phyloP scores from a whole-genome alignment of 64 coral and sea anemone species.

The Dendronephthya gigantea region DNA sequence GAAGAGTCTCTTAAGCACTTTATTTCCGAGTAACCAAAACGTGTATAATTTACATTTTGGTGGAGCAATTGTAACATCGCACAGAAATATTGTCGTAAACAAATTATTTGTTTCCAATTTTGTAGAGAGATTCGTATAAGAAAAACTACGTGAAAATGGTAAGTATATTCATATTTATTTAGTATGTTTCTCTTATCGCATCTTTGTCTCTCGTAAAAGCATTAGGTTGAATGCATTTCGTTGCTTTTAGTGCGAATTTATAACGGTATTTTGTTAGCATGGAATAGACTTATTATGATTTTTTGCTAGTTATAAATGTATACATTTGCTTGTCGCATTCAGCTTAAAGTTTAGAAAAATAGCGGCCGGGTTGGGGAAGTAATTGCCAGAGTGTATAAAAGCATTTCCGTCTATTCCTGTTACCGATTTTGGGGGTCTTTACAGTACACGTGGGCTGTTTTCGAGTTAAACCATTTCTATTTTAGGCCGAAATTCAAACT shows the following conservation, averaged over 20 bases:
- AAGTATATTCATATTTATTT: background rate
- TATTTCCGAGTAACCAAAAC: background rate
- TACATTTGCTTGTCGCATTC: too few species aligned
- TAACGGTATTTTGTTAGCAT: too few species aligned
- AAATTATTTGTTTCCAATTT: background rate
- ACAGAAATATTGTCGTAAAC: background rate
- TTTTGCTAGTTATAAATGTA: too few species aligned
- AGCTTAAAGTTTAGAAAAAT: too few species aligned
- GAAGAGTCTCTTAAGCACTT: background rate
- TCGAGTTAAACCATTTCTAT: background rate
- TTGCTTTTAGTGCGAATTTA: too few species aligned
- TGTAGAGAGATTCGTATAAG: background rate
- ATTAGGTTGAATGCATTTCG: background rate
- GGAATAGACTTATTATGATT: too few species aligned
- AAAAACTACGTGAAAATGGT: background rate
- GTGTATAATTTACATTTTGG: background rate
- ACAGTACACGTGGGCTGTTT: background rate
- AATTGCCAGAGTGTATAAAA: background rate
- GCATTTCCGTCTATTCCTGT: background rate
- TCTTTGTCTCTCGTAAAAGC: background rate
- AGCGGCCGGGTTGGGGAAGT: too few species aligned
- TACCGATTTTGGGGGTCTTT: background rate
- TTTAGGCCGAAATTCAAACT: constrained; percentile 2
- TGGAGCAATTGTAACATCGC: background rate
- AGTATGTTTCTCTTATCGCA: background rate